Evolutionary conservation across 2,888 invertebrate genomes (phyloP).

Genomic region (Gortyna flavago): DNA sequence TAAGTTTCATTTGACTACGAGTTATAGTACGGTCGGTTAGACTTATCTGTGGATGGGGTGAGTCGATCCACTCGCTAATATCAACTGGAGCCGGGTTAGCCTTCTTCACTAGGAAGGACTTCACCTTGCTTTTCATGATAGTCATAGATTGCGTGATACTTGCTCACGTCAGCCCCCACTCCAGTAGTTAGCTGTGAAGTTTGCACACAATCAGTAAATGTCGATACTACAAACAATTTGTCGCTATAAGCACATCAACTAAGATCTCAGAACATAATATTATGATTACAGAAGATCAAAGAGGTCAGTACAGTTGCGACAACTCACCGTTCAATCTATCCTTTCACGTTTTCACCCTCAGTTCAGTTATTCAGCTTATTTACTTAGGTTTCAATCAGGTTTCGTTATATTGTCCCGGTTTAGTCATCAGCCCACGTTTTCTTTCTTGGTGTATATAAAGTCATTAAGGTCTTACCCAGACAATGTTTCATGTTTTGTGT

Average conservation of each 20-base stretch:
- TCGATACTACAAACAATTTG: slow-evolving; percentile 39
- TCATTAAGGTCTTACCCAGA: slow-evolving; percentile 22
- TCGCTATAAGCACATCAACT: slow-evolving; percentile 55
- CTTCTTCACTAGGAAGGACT: slow-evolving; percentile 75
- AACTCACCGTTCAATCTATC: slow-evolving; percentile 66
- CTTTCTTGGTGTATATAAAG: slow-evolving; percentile 46
- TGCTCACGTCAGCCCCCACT: slow-evolving; percentile 76
- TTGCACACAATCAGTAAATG: slow-evolving; percentile 77
- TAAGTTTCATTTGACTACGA: slow-evolving; percentile 40
- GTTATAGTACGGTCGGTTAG: slow-evolving; percentile 64
- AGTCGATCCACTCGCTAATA: slow-evolving; percentile 75
- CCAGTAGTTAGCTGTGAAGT: slow-evolving; percentile 83
- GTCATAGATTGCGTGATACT: slow-evolving; percentile 71
- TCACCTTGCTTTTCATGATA: slow-evolving; percentile 72
- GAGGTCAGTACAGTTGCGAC: slow-evolving; percentile 56
- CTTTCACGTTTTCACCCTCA: slow-evolving; percentile 55
- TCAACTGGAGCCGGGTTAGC: slow-evolving; percentile 77
- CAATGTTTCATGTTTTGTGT: slow-evolving; percentile 25
- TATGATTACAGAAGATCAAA: slow-evolving; percentile 52
- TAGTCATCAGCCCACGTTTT: slow-evolving; percentile 68
- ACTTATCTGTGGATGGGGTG: slow-evolving; percentile 79
- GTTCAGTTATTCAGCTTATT: slow-evolving; percentile 52
- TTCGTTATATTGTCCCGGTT: slow-evolving; percentile 53
- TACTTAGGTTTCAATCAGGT: slow-evolving; percentile 51
- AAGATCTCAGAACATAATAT: slow-evolving; percentile 44